Base-by-base conservation (phyloP, 2,888 invertebrate species). In the Latrodectus hesperus region DNA sequence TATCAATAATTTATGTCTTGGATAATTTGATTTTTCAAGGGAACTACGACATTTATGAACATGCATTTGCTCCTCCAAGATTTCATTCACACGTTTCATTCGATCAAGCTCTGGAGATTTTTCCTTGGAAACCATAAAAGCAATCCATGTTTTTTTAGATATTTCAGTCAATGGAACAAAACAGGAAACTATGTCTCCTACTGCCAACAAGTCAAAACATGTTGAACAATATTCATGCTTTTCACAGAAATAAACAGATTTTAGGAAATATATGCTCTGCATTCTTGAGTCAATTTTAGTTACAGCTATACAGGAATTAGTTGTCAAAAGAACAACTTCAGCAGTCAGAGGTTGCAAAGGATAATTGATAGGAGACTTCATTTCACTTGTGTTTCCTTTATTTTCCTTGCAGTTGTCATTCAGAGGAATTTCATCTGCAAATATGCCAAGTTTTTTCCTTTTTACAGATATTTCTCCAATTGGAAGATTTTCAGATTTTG, bases 201-300 rank as follows among this genome's bases (percentile, higher is more conserved):
- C 17, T n/a, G 22, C 26, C 49, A 86, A 72, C 14, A 16, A 6
- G 67, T 55, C 26, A 49, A 86, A 86, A 60, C 86, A 86, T 16
- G 74, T 64, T 16, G 49, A 72, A 55, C 86, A 77, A 55, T 65
- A 51, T 17, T 71, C n/a, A 9, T 86, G 80, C 16, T 81, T 14
- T 26, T 86, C 81, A 72, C 86, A 86, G 52, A 22, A 10, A 67
- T 76, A 86, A 38, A 17, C 74, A 77, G 76, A 86, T 49, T 86
- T 80, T 14, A 77, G 9, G 52, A 80, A 81, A 77, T 80, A 86
- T 65, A 86, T 76, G 22, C n/a, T 75, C 55, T 86, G 71, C 17
- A 52, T 55, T 38, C 17, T 4, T 17, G 22, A 22, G 17, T 72
- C 22, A 49, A 81, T 67, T n/a, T 52, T 51, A 74, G 80, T 38